Conservation (phyloP, 2,888 invertebrate genomes). For the Sarcophaga carnaria region DNA sequence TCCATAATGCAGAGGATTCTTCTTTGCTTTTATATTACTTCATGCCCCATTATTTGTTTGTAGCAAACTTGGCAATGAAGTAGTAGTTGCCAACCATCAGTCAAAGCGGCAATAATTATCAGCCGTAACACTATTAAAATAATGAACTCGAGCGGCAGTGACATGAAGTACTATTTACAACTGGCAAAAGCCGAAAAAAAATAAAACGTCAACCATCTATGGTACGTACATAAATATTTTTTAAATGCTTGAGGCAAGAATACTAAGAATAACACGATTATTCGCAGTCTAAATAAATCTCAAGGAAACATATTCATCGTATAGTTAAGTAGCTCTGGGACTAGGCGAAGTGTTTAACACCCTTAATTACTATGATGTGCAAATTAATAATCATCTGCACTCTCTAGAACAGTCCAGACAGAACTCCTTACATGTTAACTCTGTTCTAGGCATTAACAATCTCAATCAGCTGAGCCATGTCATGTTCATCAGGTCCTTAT, state of each 20-base stretch:
- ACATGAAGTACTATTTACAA: slow-evolving; percentile 29
- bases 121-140: slow-evolving; percentile 71
- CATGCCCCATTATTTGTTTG: slow-evolving; percentile 77
- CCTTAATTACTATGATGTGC: too few relatives aligned
- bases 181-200: not conserved
- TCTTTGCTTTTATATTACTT: slow-evolving; percentile 49
- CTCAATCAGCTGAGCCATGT: too few relatives aligned
- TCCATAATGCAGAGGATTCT: not conserved
- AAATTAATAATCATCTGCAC: too few relatives aligned
- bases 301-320: too few relatives aligned
- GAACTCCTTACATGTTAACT: too few relatives aligned
- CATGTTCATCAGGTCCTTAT: too few relatives aligned
- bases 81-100: slow-evolving; percentile 71
- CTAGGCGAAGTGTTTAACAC: too few relatives aligned
- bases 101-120: slow-evolving; percentile 78
- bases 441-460: too few relatives aligned
- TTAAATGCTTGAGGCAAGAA: slow-evolving; percentile 7
- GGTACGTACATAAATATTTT: not conserved
- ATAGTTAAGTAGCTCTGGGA: too few relatives aligned
- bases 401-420: too few relatives aligned
- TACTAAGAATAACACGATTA: not conserved
- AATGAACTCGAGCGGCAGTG: slow-evolving; percentile 48
- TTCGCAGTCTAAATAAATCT: too few relatives aligned
- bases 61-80: slow-evolving; percentile 72
- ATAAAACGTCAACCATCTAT: not conserved